These are phyloP conservation scores for Maniola hyperantus DNA, from an alignment of 2,888 invertebrate species.

Conservation along the genomic window DNA sequence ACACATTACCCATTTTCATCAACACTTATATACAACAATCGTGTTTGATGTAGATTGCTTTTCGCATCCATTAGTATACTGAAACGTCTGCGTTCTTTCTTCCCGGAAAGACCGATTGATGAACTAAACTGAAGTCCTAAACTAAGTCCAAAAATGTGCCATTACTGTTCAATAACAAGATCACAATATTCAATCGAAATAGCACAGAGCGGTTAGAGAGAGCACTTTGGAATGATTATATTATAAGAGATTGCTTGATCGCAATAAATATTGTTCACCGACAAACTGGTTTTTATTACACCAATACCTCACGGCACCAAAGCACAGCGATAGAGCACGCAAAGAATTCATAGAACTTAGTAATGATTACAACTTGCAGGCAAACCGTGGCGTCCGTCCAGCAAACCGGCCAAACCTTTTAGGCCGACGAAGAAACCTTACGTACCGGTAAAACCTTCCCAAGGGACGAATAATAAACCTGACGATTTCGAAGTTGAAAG, in stretches of 20 bases:
- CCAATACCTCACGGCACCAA: slow-evolving; percentile 75
- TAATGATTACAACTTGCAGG: slow-evolving; percentile 77
- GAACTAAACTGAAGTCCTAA: slow-evolving; percentile 36
- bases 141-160: slow-evolving; percentile 40
- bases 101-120: slow-evolving; percentile 38
- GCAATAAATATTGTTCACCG: slow-evolving; percentile 78
- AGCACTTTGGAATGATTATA: slow-evolving; percentile 63
- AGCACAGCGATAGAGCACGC: slow-evolving; percentile 54
- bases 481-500: slow-evolving; percentile 54
- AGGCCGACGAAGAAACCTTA: slow-evolving; percentile 77
- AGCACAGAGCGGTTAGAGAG: slow-evolving; percentile 56
- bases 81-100: slow-evolving; percentile 38
- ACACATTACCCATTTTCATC: slow-evolving; percentile 35
- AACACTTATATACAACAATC: slow-evolving; percentile 31
- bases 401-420: slow-evolving; percentile 75
- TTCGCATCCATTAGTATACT: slow-evolving; percentile 17
- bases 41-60: slow-evolving; percentile 31
- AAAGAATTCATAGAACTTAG: slow-evolving; percentile 65
- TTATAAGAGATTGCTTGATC: slow-evolving; percentile 63
- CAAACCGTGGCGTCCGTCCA: slow-evolving; percentile 71
- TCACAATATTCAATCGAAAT: slow-evolving; percentile 68
- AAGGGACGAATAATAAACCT: slow-evolving; percentile 60
- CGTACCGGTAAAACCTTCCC: slow-evolving; percentile 75
- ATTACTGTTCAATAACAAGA: slow-evolving; percentile 53
- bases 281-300: slow-evolving; percentile 81